Conservation (phyloP, 2,797 vertebrate genomes). For the Platyrinchus mystaceus region DNA sequence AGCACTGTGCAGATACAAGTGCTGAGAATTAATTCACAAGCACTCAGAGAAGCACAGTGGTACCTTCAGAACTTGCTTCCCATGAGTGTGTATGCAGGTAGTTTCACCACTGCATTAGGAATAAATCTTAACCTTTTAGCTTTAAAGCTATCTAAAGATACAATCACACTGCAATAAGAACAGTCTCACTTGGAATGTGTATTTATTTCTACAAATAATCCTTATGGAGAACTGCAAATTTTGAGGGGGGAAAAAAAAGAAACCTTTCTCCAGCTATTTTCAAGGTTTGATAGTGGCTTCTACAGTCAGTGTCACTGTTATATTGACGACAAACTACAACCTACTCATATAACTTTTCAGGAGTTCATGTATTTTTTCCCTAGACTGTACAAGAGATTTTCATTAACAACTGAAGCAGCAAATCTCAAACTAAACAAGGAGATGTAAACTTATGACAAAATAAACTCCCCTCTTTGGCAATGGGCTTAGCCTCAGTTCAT, state of each 20-base stretch:
- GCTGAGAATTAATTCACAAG: background rate
- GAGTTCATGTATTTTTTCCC: background rate
- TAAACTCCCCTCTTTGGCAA: background rate
- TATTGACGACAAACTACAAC: background rate
- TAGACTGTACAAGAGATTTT: background rate
- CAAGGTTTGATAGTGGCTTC: background rate
- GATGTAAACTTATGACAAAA: background rate
- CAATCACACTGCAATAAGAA: background rate
- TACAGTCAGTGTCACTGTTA: background rate
- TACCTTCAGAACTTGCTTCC: background rate
- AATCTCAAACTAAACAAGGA: background rate
- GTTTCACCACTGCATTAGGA: background rate
- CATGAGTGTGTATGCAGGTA: background rate
- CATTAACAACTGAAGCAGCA: background rate
- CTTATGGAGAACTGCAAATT: background rate
- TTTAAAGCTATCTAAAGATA: conserved; percentile 1
- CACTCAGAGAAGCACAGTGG: background rate
- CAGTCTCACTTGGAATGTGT: background rate
- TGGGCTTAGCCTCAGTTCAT: background rate
- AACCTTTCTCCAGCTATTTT: background rate
- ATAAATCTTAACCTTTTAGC: conserved; percentile 16
- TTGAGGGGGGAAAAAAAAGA: background rate
- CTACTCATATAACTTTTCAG: background rate
- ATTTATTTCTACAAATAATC: background rate
- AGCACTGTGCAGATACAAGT: background rate